Percentiles rank a stretch among this genome's conserved stretches.
Conservation (phyloP, 2,888 invertebrate species). For the Xestia xanthographa region DNA sequence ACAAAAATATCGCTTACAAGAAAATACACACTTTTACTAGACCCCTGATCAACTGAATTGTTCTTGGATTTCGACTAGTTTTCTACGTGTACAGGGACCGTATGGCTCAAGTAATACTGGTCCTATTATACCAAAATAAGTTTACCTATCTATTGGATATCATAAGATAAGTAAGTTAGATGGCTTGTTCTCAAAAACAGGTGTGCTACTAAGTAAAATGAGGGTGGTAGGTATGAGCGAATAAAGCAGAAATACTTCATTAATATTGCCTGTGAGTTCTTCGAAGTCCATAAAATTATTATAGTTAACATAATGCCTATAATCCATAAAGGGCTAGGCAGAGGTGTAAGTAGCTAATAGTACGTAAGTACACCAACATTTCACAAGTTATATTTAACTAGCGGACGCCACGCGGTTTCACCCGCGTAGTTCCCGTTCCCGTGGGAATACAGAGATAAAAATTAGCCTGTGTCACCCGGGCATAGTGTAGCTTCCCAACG, state of each 20-base stretch:
- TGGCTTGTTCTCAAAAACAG: slow-evolving; percentile 45
- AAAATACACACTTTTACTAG: slow-evolving; percentile 75
- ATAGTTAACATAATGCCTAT: too few species aligned
- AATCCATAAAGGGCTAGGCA: too few species aligned
- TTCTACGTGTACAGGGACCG: slow-evolving; percentile 25
- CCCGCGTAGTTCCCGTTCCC: too few species aligned
- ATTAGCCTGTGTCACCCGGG: too few species aligned
- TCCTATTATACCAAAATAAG: slow-evolving; percentile 76
- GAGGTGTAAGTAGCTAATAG: too few species aligned
- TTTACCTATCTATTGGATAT: slow-evolving; percentile 60
- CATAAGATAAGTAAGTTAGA: slow-evolving; percentile 49
- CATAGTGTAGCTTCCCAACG: too few species aligned
- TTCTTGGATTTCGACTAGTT: slow-evolving; percentile 26
- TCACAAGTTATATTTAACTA: too few species aligned
- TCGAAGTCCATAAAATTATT: not conserved
- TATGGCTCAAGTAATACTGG: slow-evolving; percentile 69
- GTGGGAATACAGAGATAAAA: too few species aligned
- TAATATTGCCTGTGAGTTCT: not conserved
- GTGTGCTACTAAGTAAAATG: slow-evolving; percentile 54
- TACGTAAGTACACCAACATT: too few species aligned
- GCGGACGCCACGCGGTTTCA: too few species aligned
- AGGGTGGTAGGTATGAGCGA: not conserved
- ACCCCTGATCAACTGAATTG: slow-evolving; percentile 67
- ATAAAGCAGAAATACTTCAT: not conserved
- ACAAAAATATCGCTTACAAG: slow-evolving; percentile 84